A percentile compares a stretch with the other conserved stretches of the same genome.
phyloP scores from a whole-genome alignment of 1,140 invertebrate genomes.

The Brevipalpus yothersi region DNA sequence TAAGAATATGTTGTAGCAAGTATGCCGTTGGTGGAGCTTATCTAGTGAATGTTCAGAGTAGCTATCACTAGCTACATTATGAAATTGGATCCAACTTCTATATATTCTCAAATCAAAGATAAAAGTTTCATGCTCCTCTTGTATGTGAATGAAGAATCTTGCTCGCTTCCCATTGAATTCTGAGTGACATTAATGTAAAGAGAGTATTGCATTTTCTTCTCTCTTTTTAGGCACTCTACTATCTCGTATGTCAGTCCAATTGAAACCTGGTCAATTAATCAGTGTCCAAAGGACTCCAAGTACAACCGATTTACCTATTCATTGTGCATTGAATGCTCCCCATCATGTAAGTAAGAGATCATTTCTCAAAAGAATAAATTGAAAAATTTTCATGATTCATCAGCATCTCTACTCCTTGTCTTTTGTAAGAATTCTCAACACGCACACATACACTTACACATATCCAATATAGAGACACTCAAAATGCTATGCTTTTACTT shows the following conservation, averaged over 20 bases:
- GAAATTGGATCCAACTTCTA: too few relatives aligned
- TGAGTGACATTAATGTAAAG: background rate
- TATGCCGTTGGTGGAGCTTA: too few relatives aligned
- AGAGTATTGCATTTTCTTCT: background rate
- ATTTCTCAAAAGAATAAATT: too few relatives aligned
- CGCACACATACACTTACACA: too few relatives aligned
- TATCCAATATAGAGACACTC: background rate
- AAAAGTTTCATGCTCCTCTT: background rate
- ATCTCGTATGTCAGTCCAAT: slow-evolving; percentile 11
- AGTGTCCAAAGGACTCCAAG: slow-evolving; percentile 9
- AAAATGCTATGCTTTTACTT: background rate
- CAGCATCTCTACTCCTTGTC: background rate
- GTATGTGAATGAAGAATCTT: background rate
- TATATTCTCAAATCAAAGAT: too few relatives aligned
- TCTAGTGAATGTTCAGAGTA: too few relatives aligned
- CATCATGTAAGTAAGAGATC: slow-evolving; percentile 8
- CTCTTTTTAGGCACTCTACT: slow-evolving; percentile 7
- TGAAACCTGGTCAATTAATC: slow-evolving; percentile 11
- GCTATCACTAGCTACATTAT: too few relatives aligned
- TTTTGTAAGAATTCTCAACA: background rate
- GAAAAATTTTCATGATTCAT: background rate
- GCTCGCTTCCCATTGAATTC: background rate
- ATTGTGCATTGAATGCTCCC: slow-evolving; percentile 11
- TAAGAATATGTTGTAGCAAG: too few relatives aligned
- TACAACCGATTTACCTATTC: background rate